phyloP scores from a whole-genome alignment of 1,140 invertebrate genomes.

The Leucophenga varia region DNA sequence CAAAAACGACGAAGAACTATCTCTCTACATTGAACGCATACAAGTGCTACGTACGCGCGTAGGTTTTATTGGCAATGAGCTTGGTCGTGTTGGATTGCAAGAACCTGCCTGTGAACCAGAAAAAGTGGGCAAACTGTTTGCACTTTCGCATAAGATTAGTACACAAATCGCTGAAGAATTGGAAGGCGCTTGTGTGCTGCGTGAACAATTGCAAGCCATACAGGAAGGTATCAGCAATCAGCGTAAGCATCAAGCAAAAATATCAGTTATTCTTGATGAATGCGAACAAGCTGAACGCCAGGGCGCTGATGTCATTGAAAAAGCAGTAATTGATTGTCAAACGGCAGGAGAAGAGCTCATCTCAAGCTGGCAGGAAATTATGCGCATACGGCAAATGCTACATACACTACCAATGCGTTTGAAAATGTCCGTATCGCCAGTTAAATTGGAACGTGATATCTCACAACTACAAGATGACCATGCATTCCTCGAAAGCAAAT shows the following conservation, averaged over 20 bases:
- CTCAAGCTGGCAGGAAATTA: constrained; percentile 70
- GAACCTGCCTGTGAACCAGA: constrained; percentile 70
- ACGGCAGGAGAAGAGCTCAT: constrained; percentile 66
- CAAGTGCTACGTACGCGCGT: constrained; percentile 74
- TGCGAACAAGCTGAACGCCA: constrained; percentile 70
- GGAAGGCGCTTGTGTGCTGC: constrained; percentile 68
- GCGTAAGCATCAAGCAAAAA: constrained; percentile 66
- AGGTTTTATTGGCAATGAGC: constrained; percentile 73
- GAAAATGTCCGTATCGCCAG: constrained; percentile 71
- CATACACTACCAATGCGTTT: constrained; percentile 73
- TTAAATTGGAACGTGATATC: constrained; percentile 72
- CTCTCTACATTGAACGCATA: constrained; percentile 75
- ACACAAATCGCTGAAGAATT: constrained; percentile 72
- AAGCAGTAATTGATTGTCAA: constrained; percentile 68
- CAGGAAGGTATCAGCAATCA: constrained; percentile 68
- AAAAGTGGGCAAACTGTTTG: constrained; percentile 69
- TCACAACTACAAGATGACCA: constrained; percentile 73
- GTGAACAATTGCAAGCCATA: constrained; percentile 70
- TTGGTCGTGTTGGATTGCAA: constrained; percentile 71
- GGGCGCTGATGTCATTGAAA: constrained; percentile 70
- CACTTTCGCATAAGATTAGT: constrained; percentile 68
- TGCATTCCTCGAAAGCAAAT: constrained; percentile 68
- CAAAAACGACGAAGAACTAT: constrained; percentile 78
- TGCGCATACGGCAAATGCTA: constrained; percentile 70
- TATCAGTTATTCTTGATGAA: constrained; percentile 66